These are phyloP conservation scores for Sus cebifrons DNA, from an alignment of 2,797 vertebrate species.

Conservation along the genomic window DNA sequence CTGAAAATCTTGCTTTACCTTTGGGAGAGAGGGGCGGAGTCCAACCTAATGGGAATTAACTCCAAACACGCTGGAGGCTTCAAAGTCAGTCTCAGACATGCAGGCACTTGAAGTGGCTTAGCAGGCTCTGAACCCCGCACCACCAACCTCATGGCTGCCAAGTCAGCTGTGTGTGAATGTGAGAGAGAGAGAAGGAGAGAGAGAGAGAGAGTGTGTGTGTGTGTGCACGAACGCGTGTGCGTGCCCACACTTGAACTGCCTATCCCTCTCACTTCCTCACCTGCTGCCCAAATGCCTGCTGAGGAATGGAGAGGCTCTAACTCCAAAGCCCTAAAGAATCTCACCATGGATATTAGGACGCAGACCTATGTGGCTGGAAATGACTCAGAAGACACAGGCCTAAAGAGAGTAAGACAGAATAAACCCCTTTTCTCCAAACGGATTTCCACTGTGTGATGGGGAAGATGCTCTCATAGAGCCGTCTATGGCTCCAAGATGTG, in stretches of 20 bases:
- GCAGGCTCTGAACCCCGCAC: not conserved
- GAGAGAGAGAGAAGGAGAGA: too few species aligned
- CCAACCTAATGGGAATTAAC: constrained; percentile 84
- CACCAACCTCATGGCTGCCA: constrained; percentile 42
- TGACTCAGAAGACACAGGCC: not conserved
- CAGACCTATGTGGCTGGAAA: not conserved
- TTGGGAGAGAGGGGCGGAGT: constrained; percentile 84
- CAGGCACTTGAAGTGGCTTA: constrained; percentile 66
- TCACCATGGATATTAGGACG: not conserved
- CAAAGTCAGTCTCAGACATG: constrained; percentile 38
- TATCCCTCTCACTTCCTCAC: constrained; percentile 16
- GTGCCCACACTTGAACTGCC: not conserved
- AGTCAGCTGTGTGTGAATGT: not conserved
- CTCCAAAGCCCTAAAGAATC: constrained; percentile 54
- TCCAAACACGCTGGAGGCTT: constrained; percentile 79
- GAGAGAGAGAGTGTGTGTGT: not conserved
- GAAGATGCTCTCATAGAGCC: not conserved
- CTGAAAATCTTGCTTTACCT: constrained; percentile 83
- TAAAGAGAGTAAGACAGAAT: not conserved
- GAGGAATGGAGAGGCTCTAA: constrained; percentile 32
- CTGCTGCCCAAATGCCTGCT: constrained; percentile 16
- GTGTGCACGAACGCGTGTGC: fast-evolving
- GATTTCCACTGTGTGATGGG: not conserved
- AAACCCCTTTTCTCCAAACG: not conserved
- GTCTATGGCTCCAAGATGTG: not conserved